Evolutionary conservation across 2,888 invertebrate genomes (phyloP), one percentile per base, ranked within the genome.

Genomic region (Poecilus cupreus): DNA sequence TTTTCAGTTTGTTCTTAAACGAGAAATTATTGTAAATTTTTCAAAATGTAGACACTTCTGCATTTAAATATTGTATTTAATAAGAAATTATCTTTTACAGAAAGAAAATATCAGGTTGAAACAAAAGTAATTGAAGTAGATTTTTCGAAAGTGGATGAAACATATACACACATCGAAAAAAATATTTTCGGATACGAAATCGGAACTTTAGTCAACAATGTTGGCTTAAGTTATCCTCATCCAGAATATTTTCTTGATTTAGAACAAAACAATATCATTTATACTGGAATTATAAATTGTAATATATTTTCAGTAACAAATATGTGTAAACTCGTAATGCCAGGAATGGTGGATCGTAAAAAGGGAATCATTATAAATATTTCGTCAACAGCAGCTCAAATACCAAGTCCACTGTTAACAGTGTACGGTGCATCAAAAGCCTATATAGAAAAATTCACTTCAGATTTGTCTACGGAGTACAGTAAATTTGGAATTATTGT

Each of bases 341-440:
- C 98, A 0, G 93, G 92, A n/a, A 97, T 98, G 97, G 93, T 94
- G 74, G 92, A 94, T 83, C 91, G 96, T 51, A 92, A 91, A 64
- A 93, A 93, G 84, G 98, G 98, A 0, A 94, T 97, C 0, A 91
- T 99, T 78, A 94, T 99, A 84, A 99, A 98, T 89, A 90, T 99
- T 16, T 94, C 97, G 0, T 98, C 98, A 0, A 93, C 94, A 0
- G 92, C 97, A 0, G 96, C 95, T 0, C 90, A 93, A 6, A 93
- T 95, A 82, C 96, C 97, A 0, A 94, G 94, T 84, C 97, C 98
- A 0, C 89, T 98, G 83, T 90, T 98, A 39, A 92, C 95, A 8
- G 93, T 97, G 0, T 99, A 99, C 86, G 94, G 96, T 26, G 96
- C 97, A 18, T 93, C 96, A 57, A 98, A 98, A 93, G 94, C 96